Percentiles rank a stretch among this genome's conserved stretches.
These are phyloP conservation scores for Philereme transversata DNA, from an alignment of 2,888 invertebrate species.

Conservation along the genomic window DNA sequence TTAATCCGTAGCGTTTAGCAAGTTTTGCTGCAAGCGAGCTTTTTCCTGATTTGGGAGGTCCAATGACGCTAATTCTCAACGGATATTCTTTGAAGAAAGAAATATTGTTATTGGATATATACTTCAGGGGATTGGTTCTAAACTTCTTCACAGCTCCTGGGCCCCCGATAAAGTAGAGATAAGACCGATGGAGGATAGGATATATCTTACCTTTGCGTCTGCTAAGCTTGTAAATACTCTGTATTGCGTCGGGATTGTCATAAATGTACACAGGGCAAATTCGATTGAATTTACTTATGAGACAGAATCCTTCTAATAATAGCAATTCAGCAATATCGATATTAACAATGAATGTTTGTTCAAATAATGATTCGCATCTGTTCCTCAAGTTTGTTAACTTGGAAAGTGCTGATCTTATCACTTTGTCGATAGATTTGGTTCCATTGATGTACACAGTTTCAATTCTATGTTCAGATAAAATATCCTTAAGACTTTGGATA, in stretches of 20 bases:
- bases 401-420: conserved; percentile 52
- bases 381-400: conserved; percentile 63
- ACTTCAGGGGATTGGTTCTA: conserved; percentile 82
- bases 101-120: conserved; percentile 67
- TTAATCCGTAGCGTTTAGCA: conserved; percentile 77
- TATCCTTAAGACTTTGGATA: conserved; percentile 63
- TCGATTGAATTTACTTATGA: conserved; percentile 85
- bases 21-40: conserved; percentile 82
- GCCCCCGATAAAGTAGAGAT: conserved; percentile 84
- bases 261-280: conserved; percentile 86
- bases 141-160: conserved; percentile 77
- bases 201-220: conserved; percentile 70
- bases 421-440: conserved; percentile 59
- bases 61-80: conserved; percentile 82
- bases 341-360: conserved; percentile 81
- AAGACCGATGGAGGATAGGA: conserved; percentile 83
- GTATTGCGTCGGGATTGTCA: conserved; percentile 73
- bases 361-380: conserved; percentile 80
- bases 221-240: conserved; percentile 73
- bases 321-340: conserved; percentile 83
- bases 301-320: conserved; percentile 83
- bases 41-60: conserved; percentile 86
- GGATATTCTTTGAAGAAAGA: conserved; percentile 75
- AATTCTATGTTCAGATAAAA: conserved; percentile 69
- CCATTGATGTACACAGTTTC: conserved; percentile 70